A percentile compares a stretch with the other conserved stretches of the same genome.
Evolutionary conservation across 2,888 invertebrate genomes (phyloP).

Genomic region (Limnephilus marmoratus): DNA sequence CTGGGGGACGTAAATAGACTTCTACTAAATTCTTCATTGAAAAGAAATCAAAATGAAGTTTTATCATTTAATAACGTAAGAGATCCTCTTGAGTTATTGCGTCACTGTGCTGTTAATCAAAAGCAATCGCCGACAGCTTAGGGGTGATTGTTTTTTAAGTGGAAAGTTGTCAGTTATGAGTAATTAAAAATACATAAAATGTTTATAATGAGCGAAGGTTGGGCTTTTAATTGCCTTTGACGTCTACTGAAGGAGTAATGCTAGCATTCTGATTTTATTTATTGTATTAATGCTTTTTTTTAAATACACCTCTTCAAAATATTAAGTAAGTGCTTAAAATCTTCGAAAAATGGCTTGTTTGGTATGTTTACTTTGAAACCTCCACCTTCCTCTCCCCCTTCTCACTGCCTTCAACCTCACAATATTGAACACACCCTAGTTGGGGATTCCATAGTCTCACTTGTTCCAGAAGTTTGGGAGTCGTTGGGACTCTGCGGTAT

Average conservation of each 20-base stretch:
- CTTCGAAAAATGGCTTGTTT: not conserved
- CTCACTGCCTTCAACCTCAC: too few relatives aligned
- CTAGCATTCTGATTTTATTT: not conserved
- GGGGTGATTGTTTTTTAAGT: constrained; percentile 32
- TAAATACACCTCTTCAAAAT: not conserved
- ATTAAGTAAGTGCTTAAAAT: not conserved
- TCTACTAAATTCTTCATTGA: too few relatives aligned
- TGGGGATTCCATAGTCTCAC: too few relatives aligned
- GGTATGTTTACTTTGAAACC: not conserved
- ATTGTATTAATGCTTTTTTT: not conserved
- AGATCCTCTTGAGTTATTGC: not conserved
- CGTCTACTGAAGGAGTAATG: not conserved
- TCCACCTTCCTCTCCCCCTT: too few relatives aligned
- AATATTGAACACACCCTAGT: too few relatives aligned
- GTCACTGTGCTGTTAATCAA: constrained; percentile 19
- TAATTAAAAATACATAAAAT: constrained; percentile 2
- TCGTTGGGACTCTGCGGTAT: too few relatives aligned
- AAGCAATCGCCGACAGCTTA: constrained; percentile 24
- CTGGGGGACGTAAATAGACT: too few relatives aligned
- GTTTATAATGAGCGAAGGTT: constrained; percentile 11
- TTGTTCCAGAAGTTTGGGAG: too few relatives aligned
- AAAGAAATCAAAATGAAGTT: not conserved
- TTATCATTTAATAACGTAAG: not conserved
- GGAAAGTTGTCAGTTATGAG: constrained; percentile 7
- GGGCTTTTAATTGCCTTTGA: not conserved